Evolutionary conservation across 2,888 invertebrate species (phyloP), one percentile per base, ranked within the genome.

Genomic region (Pollenia angustigena): DNA sequence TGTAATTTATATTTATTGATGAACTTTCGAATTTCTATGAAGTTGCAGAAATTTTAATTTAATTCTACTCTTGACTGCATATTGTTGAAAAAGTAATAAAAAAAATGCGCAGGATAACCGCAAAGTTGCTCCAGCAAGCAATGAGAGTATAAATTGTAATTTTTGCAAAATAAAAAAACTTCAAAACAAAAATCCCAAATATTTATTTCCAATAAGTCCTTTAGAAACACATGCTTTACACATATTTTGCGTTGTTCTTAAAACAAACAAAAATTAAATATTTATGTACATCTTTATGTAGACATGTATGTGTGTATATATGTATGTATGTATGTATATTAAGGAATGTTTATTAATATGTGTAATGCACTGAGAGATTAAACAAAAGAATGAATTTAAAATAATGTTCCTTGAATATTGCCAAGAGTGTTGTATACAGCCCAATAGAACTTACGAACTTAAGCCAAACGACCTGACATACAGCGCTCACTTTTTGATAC

Each of bases 21-120:
- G 32, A 32, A 32, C 32, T 32, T 32, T 32, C 6, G 32, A 32
- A 32, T 32, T 32, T 32, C 32, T 32, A 32, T 32, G 71, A 52
- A 80, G 66, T 16, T 79, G 42, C 52, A 64, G 44, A 80, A 62
- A 54, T 62, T 44, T 80, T 62, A 72, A 80, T 72, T 72, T 71
- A 56, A 80, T 80, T 80, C 72, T 80, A 54, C 46, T 42, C 62
- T 71, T 80, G 52, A 72, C n/a, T 72, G 56, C 46, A 56, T 72
- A 12, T 64, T 60, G 72, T 68, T 78, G 48, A 58, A 14, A 14
- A 58, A 58, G 32, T 58, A 32, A 32, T 6, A 32, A 6, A 46
- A 64, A 18, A 46, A 64, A 64, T 18, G 50, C 32, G 1, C 4
- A 68, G 12, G 18, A 46, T 10, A 18, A 10, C 6, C 46, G 14